Evolutionary conservation across 2,113 vertebrate genomes (phyloP), one percentile per base, ranked within the genome.

Genomic region (Dipodomys spectabilis): DNA sequence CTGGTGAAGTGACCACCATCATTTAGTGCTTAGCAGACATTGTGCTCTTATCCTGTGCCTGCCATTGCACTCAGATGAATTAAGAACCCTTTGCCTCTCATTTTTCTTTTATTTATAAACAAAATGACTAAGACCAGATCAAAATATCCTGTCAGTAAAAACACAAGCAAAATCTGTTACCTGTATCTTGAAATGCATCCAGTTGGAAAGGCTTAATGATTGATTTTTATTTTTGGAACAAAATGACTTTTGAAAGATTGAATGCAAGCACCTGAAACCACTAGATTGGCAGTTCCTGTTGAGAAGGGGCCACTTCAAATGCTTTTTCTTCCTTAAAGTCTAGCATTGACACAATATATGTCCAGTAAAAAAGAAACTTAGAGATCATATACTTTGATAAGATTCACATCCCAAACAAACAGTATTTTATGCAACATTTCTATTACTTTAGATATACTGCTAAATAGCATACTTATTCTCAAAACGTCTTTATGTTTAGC

Each of bases 171-270:
- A 44, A 78, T 44, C 64, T 91, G 30, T 44, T 84, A 92, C 3
- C 27, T 93, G 49, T 65, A 83, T 25, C 7, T 74, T 75, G 64
- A 81, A 93, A 73, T 90, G 57, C 49, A 89, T n/a, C 30, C 22
- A 78, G 30, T 12, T 81, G 45, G 69, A 89, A 95, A 93, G n/a
- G 13, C 44, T 89, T 82, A 32, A 88, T 78, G 20, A 39, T 6
- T 86, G 7, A 0, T 67, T 91, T 92, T 95, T 71, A 89, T 73
- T 82, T 95, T 77, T 39, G 53, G 28, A 65, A 80, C 5, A 88
- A 45, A 95, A 73, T 5, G 23, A 68, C n/a, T 89, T 92, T 79
- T 60, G 57, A 90, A 89, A 88, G 87, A 78, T 13, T 64, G 27
- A 78, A 77, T 22, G 2, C 35, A 88, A 91, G 75, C 67, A 90